Conservation (phyloP, 2,888 invertebrate species). For the Polydesmus complanatus region DNA sequence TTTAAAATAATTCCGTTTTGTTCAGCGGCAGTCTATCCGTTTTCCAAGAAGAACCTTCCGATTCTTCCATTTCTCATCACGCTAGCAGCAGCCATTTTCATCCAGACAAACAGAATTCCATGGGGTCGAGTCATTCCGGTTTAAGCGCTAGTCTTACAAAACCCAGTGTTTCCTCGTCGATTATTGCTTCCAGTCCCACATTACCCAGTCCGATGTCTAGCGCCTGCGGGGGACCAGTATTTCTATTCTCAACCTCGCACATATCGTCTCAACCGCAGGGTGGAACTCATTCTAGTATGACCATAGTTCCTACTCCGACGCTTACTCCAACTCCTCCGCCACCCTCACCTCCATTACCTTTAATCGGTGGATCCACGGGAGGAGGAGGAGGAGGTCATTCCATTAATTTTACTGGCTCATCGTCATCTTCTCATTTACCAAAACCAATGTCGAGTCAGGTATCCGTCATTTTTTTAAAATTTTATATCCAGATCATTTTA, state of each 20-base stretch:
- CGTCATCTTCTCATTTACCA: background rate
- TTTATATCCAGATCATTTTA: too few relatives aligned
- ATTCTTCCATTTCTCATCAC: slow-evolving; percentile 13
- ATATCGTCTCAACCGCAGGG: slow-evolving; percentile 4
- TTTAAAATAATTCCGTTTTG: slow-evolving; percentile 3
- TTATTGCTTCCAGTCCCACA: slow-evolving; percentile 14
- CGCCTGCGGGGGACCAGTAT: background rate
- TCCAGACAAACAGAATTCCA: slow-evolving; percentile 16
- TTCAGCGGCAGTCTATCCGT: slow-evolving; percentile 26
- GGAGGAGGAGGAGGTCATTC: too few relatives aligned
- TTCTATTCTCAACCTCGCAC: slow-evolving; percentile 44
- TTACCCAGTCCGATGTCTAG: slow-evolving; percentile 11
- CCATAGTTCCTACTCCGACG: slow-evolving; percentile 42
- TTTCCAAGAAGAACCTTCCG: slow-evolving; percentile 24
- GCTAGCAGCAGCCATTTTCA: slow-evolving; percentile 18
- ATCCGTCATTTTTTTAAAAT: background rate
- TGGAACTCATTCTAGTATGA: slow-evolving; percentile 37
- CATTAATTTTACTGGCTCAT: background rate
- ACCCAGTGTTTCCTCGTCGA: slow-evolving; percentile 12
- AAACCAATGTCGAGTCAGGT: background rate
- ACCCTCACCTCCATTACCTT: slow-evolving; percentile 2
- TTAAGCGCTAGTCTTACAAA: slow-evolving; percentile 9
- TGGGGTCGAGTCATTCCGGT: slow-evolving; percentile 15
- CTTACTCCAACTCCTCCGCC: slow-evolving; percentile 9
- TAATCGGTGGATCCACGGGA: background rate